A percentile compares a stretch with the other conserved stretches of the same genome.
Evolutionary conservation across 2,797 vertebrate species (phyloP).

Genomic region (Apodemus agrarius): DNA sequence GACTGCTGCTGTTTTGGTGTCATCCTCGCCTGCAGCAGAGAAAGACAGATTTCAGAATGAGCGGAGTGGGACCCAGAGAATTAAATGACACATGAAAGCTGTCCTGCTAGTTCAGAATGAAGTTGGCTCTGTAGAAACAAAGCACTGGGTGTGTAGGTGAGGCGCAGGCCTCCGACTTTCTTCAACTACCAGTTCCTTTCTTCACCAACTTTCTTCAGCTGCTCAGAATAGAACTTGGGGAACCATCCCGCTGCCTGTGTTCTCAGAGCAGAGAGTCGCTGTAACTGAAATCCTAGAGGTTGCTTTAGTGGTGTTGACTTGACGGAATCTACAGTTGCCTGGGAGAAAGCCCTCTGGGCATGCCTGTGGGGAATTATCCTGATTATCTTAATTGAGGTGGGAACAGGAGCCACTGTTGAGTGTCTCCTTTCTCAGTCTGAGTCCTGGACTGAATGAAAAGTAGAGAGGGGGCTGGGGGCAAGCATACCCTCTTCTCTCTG

Average conservation of each 20-base stretch:
- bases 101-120: not conserved
- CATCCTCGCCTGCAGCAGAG: not conserved
- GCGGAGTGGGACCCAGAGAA: not conserved
- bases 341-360: not conserved
- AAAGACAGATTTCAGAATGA: not conserved
- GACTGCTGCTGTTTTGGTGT: not conserved
- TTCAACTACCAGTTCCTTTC: not conserved
- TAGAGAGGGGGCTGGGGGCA: not conserved
- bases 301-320: not conserved
- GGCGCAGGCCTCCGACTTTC: not conserved
- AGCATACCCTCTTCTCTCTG: not conserved
- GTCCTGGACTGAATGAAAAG: not conserved
- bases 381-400: not conserved
- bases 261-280: not conserved
- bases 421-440: not conserved
- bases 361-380: not conserved
- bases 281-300: not conserved
- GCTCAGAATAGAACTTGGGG: not conserved
- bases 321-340: not conserved
- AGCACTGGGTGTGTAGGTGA: not conserved
- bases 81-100: not conserved
- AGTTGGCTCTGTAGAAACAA: not conserved
- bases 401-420: not conserved
- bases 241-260: not conserved
- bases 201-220: not conserved